Evolutionary conservation across 2,113 vertebrate genomes (phyloP), one percentile per base, ranked within the genome.

Genomic region (Poeciliopsis retropinna): DNA sequence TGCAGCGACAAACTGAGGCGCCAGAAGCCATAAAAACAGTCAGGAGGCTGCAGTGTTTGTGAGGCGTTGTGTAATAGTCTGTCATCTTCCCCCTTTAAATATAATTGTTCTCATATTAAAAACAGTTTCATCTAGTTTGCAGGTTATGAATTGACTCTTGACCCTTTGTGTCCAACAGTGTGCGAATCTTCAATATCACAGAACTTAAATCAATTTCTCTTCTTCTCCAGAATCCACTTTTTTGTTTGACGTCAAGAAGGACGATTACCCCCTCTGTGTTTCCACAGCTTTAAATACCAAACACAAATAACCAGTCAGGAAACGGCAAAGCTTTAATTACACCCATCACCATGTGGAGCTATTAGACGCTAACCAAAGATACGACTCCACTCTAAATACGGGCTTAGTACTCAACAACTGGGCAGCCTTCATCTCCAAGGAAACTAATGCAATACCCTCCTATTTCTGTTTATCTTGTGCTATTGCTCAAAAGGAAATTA

Each of bases 381-480:
- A 86, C 75, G 73, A 79, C 75, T 79, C 47, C 28, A 28, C 74
- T 88, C 87, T 88, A 85, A 91, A 81, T 85, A 77, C 44, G 81
- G 86, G 73, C 81, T 87, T 81, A 28, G 63, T 1, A 9, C 19
- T 64, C 54, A 54, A 73, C 27, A 64, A 81, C 72, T 30, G 68
- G 72, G 85, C 51, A 67, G 80, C 79, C 79, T 80, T 84, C 81
- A 88, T 90, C 77, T 79, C 88, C 85, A 88, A 57, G 91, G 89
- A 90, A 83, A 87, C 86, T 72, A 87, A 92, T 87, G 84, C 37
- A 80, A 29, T 78, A 51, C 19, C 51, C 63, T 29, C 10, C 76
- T 80, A 75, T 82, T 80, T 87, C 70, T 76, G 39, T 71, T 75
- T 75, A 4, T 73, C 72, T 57, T 71, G 54, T 75, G 57, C 65